Conservation (phyloP, 2,888 invertebrate species). For the Crossocerus cetratus region DNA sequence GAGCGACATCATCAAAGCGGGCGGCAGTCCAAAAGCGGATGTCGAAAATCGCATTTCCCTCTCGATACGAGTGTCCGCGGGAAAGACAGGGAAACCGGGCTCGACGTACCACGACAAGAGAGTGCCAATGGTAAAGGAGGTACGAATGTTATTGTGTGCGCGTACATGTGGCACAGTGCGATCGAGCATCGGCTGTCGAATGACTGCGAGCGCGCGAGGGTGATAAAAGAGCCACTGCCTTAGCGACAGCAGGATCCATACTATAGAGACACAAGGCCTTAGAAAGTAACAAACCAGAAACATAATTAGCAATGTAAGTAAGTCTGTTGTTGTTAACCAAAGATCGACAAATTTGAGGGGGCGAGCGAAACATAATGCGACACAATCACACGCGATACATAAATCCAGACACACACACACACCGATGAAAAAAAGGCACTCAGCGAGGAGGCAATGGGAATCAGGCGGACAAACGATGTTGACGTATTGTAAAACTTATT, state of each 20-base stretch:
- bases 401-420: too few relatives aligned
- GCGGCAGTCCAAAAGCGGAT: too few relatives aligned
- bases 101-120: not conserved
- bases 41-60: too few relatives aligned
- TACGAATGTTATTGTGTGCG: conserved; percentile 1
- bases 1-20: too few relatives aligned
- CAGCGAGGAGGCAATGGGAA: conserved; percentile 24
- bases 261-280: conserved; percentile 68
- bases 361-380: too few relatives aligned
- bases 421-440: conserved; percentile 33
- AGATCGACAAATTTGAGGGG: conserved; percentile 29
- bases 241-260: conserved; percentile 64
- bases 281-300: conserved; percentile 71
- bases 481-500: conserved; percentile 57
- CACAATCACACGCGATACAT: too few relatives aligned
- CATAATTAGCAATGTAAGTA: conserved; percentile 68
- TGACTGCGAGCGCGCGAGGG: conserved; percentile 18
- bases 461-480: conserved; percentile 47
- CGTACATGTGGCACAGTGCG: not conserved
- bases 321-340: conserved; percentile 68
- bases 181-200: too few relatives aligned
- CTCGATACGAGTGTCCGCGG: conserved; percentile 3
- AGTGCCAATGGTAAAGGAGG: not conserved
- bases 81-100: not conserved
- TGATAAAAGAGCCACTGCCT: conserved; percentile 65